Evolutionary conservation across 2,797 vertebrate genomes (phyloP).

Genomic region (Sebastiscus albofasciatus): DNA sequence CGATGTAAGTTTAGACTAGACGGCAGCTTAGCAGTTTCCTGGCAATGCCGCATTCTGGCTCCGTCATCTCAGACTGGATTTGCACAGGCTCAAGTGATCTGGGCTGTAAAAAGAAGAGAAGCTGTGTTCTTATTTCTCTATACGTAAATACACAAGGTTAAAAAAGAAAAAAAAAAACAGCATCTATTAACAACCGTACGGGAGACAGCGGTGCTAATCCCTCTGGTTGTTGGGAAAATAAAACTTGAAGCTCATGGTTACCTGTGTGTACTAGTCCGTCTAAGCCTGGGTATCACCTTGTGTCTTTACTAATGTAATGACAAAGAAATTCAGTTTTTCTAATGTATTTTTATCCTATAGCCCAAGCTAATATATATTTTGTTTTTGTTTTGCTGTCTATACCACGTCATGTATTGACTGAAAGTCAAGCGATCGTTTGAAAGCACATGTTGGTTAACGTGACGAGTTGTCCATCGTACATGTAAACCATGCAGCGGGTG

Average conservation of each 20-base stretch:
- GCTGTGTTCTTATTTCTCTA: not conserved
- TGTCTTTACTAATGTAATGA: slow-evolving; percentile 54
- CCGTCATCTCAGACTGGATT: slow-evolving; percentile 37
- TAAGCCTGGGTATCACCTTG: slow-evolving; percentile 44
- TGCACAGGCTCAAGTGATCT: slow-evolving; percentile 20
- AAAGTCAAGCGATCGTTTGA: not conserved
- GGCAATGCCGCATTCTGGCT: slow-evolving; percentile 1
- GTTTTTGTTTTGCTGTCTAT: slow-evolving; percentile 31
- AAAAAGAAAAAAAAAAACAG: not conserved
- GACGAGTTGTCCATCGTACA: not conserved
- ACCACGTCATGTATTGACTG: slow-evolving; percentile 16
- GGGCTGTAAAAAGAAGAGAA: slow-evolving; percentile 1
- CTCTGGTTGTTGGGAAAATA: slow-evolving; percentile 27
- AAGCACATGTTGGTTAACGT: slow-evolving; percentile 5
- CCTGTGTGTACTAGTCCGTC: slow-evolving; percentile 32
- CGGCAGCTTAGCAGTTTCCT: slow-evolving; percentile 32
- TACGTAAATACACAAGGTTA: not conserved
- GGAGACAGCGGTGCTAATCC: slow-evolving; percentile 2
- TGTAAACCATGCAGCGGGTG: not conserved
- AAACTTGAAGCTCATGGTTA: slow-evolving; percentile 53
- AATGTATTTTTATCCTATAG: slow-evolving; percentile 57
- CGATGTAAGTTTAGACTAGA: slow-evolving; percentile 34
- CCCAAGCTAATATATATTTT: slow-evolving; percentile 47
- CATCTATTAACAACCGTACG: not conserved
- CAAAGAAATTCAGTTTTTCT: slow-evolving; percentile 46